phyloP scores from a whole-genome alignment of 2,113 vertebrate species.

The Psilopogon haemacephalus region DNA sequence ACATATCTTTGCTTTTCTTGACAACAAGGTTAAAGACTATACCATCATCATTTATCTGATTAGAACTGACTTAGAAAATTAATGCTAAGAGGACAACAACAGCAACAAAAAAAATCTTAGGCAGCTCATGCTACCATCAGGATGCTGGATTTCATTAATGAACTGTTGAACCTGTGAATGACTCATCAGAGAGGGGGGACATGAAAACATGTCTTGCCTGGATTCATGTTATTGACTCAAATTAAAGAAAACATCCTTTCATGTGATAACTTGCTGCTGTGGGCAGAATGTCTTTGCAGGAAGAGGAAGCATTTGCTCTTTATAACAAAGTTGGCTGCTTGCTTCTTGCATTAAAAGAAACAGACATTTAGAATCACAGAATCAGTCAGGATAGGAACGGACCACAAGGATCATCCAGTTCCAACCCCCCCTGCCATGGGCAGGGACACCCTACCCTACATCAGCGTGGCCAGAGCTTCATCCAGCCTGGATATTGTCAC shows the following conservation, averaged over 20 bases:
- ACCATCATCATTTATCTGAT: constrained; percentile 9
- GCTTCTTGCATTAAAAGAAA: background rate
- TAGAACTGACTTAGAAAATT: constrained; percentile 7
- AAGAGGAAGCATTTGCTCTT: background rate
- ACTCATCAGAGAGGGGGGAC: background rate
- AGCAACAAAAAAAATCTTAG: background rate
- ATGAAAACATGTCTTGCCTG: background rate
- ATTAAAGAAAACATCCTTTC: background rate
- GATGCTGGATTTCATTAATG: background rate
- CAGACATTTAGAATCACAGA: background rate
- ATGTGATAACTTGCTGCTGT: background rate
- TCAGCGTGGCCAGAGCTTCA: too few relatives aligned
- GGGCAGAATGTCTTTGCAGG: background rate
- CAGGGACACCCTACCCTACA: too few relatives aligned
- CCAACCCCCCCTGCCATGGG: too few relatives aligned
- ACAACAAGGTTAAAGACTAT: constrained; percentile 43
- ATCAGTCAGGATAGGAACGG: too few relatives aligned
- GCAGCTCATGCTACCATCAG: background rate
- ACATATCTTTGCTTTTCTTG: constrained; percentile 53
- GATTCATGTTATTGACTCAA: background rate
- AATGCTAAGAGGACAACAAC: background rate
- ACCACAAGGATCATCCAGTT: too few relatives aligned
- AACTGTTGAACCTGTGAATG: background rate
- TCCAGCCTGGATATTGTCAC: background rate
- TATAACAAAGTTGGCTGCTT: background rate